Base-by-base conservation (phyloP, 1,140 invertebrate species). In the Orchestia grillus region DNA sequence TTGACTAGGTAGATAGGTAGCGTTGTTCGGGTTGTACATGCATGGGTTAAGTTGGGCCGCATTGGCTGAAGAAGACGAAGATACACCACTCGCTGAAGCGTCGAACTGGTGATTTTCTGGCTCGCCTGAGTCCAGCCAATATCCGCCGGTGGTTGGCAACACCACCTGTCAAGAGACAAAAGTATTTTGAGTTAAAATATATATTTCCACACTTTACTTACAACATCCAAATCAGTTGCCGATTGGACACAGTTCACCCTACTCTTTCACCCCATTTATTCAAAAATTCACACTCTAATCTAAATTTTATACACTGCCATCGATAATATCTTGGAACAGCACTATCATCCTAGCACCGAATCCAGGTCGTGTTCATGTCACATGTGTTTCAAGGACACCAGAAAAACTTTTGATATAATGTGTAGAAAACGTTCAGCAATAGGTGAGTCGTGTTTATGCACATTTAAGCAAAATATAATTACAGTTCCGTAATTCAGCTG, bases 1-100 rank as follows among this genome's bases (percentile, higher is more conserved):
- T 90, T 94, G 92, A 94, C 92, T 94, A 94, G 92, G 92, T 94
- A 94, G 41, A 36, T 94, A 94, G 40, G 92, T 94, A 8, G 92
- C 43, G 92, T 94, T 47, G 92, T 28, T 94, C 6, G 92, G 92
- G 44, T 94, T 42, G 92, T 45, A 90, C 41, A 16, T 23, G 88
- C 88, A 90, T 90, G 4, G 88, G 62, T 77, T 77, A 36, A 77
- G 62, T 42, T 90, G 88, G 16, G 88, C 42, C 11, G 62, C 28
- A 41, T 8, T 44, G 88, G 41, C 3, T 94, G 92, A 94, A 19
- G 92, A 47, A n/a, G 44, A 41, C 0, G 92, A 44, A 11, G 44
- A 45, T 3, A 19, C 41, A 44, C 41, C 40, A 4, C 8, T 28
- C 11, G 92, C 28, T 16, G 92, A 45, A 40, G 92, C 6, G 41